Percentiles rank a stretch among this genome's conserved stretches.
Conservation (phyloP, 2,888 invertebrate genomes). For the Crocallis elinguaria region DNA sequence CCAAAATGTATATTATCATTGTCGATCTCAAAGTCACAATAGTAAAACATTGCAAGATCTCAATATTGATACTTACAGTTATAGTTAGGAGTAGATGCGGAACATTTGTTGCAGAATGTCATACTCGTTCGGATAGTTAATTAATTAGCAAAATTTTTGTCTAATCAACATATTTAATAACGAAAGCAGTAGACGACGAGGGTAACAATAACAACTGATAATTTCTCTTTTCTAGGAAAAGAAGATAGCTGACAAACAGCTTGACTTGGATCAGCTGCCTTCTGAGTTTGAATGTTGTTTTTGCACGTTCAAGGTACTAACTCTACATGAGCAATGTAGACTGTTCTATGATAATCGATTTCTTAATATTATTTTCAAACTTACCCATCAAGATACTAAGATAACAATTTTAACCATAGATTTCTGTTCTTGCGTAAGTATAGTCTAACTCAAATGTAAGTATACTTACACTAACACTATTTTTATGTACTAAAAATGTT, state of each 20-base stretch:
- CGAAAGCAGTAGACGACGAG: conserved; percentile 13
- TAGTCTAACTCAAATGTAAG: conserved; percentile 7
- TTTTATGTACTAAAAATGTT: not conserved
- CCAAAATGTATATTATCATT: too few species aligned
- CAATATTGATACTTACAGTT: too few species aligned
- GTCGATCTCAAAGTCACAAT: not conserved
- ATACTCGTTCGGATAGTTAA: too few species aligned
- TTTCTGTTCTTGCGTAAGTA: conserved; percentile 16
- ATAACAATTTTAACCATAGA: conserved; percentile 12
- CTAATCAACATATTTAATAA: not conserved
- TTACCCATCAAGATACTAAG: not conserved
- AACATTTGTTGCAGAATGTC: too few species aligned
- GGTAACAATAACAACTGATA: conserved; percentile 56
- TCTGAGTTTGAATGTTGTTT: conserved; percentile 99
- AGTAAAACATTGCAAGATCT: too few species aligned
- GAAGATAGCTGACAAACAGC: conserved; percentile 89
- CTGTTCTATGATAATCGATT: conserved; percentile 4
- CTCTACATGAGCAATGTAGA: conserved; percentile 16
- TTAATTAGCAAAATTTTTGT: not conserved
- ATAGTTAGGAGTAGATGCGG: too few species aligned
- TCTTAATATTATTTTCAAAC: not conserved
- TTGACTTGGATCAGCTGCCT: conserved; percentile 94
- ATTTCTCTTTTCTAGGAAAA: conserved; percentile 86
- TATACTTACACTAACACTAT: conserved; percentile 1
- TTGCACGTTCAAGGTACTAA: conserved; percentile 96